Conservation (phyloP, 2,113 vertebrate genomes). For the Eonycteris spelaea region DNA sequence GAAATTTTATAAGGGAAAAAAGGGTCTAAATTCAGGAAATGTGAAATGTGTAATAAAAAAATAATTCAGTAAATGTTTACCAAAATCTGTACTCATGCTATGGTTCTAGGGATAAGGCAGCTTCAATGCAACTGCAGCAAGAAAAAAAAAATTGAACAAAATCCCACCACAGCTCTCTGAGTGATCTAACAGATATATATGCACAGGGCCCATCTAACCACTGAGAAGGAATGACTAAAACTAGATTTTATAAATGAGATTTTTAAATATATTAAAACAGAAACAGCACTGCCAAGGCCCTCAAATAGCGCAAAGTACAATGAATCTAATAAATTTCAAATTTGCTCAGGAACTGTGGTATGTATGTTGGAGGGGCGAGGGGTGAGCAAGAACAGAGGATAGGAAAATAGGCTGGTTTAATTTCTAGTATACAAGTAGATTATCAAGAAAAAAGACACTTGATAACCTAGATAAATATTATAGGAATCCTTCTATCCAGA, state of each 20-base stretch:
- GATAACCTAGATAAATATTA: background rate
- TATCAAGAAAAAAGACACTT: background rate
- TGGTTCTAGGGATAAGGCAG: background rate
- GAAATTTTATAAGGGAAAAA: background rate
- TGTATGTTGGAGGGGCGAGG: background rate
- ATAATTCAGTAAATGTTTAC: background rate
- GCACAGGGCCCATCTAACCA: background rate
- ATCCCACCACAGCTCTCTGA: background rate
- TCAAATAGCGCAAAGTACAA: background rate
- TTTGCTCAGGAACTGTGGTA: background rate
- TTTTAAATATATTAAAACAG: background rate
- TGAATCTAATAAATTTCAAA: background rate
- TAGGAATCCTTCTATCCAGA: background rate
- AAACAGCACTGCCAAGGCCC: background rate
- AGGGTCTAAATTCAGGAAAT: background rate
- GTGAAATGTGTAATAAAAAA: background rate
- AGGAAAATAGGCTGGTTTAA: background rate
- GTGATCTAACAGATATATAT: background rate
- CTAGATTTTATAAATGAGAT: background rate
- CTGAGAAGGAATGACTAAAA: background rate
- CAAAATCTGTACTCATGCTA: background rate
- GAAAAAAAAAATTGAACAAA: background rate
- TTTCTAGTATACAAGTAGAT: background rate
- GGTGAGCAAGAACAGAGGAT: background rate
- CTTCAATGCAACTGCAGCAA: background rate